Base-by-base conservation (phyloP, 2,888 invertebrate genomes). In the Emesis russula region DNA sequence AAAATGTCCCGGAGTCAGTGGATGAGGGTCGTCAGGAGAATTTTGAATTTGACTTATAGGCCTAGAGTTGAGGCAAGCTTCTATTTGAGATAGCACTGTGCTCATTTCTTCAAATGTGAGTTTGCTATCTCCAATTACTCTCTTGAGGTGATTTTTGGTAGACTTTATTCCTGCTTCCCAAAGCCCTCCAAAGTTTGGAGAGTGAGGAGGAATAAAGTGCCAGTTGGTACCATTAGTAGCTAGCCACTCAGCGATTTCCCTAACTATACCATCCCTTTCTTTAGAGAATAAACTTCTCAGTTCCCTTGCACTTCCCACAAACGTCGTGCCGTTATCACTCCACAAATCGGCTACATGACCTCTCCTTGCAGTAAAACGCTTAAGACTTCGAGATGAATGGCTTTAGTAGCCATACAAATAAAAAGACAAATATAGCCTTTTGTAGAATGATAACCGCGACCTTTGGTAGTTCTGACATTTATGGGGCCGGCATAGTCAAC, bases 401-500 rank as follows among this genome's bases (percentile, higher is more conserved):
- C 66, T 66, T 66, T 66, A 13, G 83, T 79, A 13, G 36, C 33
- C 77, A 83, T 83, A 33, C 83, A 83, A 6, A 83, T 71, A 48
- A 76, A 82, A 33, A 82, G 31, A n/a, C 53, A 70, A 18, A 82
- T 82, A 48, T 82, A 82, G 3, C 76, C 82, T 38, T 82, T 82
- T 31, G 86, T 80, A 2, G 89, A 77, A 0, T 70, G 81, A 75
- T 88, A 73, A 25, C 93, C 93, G 44, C 95, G 77, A 1, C 92
- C 93, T 44, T 88, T 92, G 5, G 89, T 44, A 1, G 83, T 73
- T 48, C 91, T 25, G 2, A 94, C 33, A 2, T 68, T 68, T 53
- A 93, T 86, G 0, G 91, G 93, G 1, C 93, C 93, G 0, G 91
- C 92, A 38, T 85, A 92, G 33, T 94, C 93, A 0, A 94, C 90